Conservation (phyloP, 2,888 invertebrate species). For the Caenorhabditis becei region DNA sequence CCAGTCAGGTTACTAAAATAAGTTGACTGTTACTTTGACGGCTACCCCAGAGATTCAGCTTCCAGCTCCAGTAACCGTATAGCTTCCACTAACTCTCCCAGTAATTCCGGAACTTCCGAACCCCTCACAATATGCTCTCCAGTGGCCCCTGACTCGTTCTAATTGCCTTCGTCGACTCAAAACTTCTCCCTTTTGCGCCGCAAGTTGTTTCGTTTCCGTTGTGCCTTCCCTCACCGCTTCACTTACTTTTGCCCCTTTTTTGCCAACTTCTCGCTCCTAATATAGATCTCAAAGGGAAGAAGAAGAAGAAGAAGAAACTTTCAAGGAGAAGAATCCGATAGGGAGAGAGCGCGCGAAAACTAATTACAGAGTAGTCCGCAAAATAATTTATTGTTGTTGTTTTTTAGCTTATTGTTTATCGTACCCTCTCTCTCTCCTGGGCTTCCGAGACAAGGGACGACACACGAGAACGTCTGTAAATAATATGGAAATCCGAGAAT, state of each 20-base stretch:
- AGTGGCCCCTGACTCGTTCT: conserved; percentile 25
- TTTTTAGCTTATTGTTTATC: conserved; percentile 49
- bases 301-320: conserved; percentile 21
- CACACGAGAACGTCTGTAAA: background rate
- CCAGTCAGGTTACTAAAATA: too few species aligned
- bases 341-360: conserved; percentile 36
- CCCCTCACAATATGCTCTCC: conserved; percentile 6
- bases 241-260: conserved; percentile 45
- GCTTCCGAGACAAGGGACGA: background rate
- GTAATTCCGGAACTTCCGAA: background rate
- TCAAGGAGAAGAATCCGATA: conserved; percentile 9
- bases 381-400: conserved; percentile 52
- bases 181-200: conserved; percentile 30
- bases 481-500: background rate
- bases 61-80: too few species aligned
- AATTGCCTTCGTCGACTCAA: conserved; percentile 46
- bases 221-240: conserved; percentile 35
- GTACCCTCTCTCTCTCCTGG: conserved; percentile 8
- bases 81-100: too few species aligned
- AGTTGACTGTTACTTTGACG: too few species aligned
- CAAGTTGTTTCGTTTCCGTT: conserved; percentile 48
- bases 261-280: conserved; percentile 44
- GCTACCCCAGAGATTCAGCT: too few species aligned
- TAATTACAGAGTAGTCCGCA: conserved; percentile 42
- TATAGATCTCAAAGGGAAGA: conserved; percentile 37